phyloP scores from a whole-genome alignment of 1,140 invertebrate species.

The Pogonognathellus flavescens region DNA sequence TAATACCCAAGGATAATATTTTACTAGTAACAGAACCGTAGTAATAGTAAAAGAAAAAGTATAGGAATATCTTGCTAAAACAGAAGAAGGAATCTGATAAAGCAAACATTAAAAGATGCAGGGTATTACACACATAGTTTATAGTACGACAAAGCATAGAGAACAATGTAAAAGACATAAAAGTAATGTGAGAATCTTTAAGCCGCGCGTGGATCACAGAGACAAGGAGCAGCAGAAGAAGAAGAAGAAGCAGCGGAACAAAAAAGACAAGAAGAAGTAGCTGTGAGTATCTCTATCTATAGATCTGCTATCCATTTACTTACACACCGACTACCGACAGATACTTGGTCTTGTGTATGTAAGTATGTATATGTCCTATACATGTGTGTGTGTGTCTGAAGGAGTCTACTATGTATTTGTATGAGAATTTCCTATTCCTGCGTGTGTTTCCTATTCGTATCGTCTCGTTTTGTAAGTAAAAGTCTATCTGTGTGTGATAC shows the following conservation, averaged over 20 bases:
- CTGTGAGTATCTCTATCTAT: constrained; percentile 13
- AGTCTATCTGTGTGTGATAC: neutral
- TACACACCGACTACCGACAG: neutral
- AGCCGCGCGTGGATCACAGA: constrained; percentile 35
- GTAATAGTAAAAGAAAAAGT: no score
- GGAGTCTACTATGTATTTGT: neutral
- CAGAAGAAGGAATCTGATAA: neutral
- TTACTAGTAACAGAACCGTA: no score
- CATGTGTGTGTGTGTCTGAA: constrained; percentile 2
- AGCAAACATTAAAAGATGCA: no score
- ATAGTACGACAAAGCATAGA: neutral
- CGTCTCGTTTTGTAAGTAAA: no score
- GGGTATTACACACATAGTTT: no score
- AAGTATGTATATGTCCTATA: neutral
- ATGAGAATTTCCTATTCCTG: constrained; percentile 32
- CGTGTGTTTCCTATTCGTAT: no score
- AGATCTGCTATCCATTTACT: neutral
- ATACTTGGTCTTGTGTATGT: neutral
- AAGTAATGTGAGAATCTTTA: constrained; percentile 45
- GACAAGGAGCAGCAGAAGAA: no score
- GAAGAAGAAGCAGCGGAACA: neutral
- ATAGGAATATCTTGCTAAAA: no score
- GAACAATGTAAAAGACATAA: constrained; percentile 45
- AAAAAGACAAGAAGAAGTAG: neutral
- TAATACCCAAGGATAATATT: no score